Evolutionary conservation across 1,140 invertebrate genomes (phyloP).

Genomic region (Zeugodacus cucurbitae): DNA sequence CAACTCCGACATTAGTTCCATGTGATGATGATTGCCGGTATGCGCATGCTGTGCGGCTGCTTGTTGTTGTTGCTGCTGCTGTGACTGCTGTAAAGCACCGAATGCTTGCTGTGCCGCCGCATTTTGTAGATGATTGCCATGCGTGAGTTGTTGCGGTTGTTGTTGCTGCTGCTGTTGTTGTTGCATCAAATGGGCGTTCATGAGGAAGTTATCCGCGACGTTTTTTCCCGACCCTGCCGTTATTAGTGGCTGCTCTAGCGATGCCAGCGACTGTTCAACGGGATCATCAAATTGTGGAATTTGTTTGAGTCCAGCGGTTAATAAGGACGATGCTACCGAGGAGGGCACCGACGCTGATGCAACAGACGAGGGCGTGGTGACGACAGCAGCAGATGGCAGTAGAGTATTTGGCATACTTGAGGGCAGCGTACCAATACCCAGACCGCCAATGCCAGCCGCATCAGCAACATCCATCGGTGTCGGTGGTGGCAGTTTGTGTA

Average conservation of each 20-base stretch:
- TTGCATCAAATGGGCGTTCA: slow-evolving; percentile 56
- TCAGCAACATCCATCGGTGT: slow-evolving; percentile 52
- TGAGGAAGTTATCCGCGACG: slow-evolving; percentile 57
- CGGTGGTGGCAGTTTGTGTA: slow-evolving; percentile 57
- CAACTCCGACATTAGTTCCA: slow-evolving; percentile 60
- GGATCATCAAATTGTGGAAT: slow-evolving; percentile 70
- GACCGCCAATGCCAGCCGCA: slow-evolving; percentile 39
- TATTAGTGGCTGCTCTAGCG: slow-evolving; percentile 70
- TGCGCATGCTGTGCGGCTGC: slow-evolving; percentile 50
- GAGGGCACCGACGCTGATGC: slow-evolving; percentile 56
- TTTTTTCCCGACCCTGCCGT: slow-evolving; percentile 52
- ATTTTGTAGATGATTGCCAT: slow-evolving; percentile 40
- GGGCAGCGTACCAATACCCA: not conserved
- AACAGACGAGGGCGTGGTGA: slow-evolving; percentile 63
- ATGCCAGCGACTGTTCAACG: slow-evolving; percentile 75
- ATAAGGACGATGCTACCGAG: slow-evolving; percentile 54
- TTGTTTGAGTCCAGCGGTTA: slow-evolving; percentile 60
- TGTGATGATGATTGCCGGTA: slow-evolving; percentile 58
- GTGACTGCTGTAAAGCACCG: not conserved
- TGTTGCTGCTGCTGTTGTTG: slow-evolving; percentile 45
- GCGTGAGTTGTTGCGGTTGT: slow-evolving; percentile 41
- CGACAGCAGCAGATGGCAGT: slow-evolving; percentile 50
- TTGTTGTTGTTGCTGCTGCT: slow-evolving; percentile 37
- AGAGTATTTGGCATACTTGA: not conserved
- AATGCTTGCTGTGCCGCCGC: slow-evolving; percentile 5